These are phyloP conservation scores for Anguilla pacifica DNA, from an alignment of 2,797 vertebrate species.

Conservation along the genomic window DNA sequence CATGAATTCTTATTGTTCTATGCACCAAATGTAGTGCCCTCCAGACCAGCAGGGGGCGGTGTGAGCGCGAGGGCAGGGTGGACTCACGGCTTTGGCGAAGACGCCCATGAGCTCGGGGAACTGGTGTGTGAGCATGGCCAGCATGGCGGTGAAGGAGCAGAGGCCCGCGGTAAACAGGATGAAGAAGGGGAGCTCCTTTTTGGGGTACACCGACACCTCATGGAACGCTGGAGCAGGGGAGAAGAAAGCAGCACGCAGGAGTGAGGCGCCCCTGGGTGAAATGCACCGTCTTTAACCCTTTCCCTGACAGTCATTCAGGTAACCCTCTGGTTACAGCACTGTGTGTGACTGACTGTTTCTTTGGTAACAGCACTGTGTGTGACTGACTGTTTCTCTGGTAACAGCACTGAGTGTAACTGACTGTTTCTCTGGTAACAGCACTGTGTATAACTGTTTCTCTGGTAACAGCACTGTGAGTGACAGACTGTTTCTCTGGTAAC, in stretches of 20 bases:
- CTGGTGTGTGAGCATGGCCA: slow-evolving; percentile 97
- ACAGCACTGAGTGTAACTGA: no score
- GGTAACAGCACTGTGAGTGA: background rate
- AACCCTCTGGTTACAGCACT: no score
- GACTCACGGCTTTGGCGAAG: slow-evolving; percentile 97
- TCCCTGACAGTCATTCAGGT: no score
- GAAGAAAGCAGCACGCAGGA: background rate
- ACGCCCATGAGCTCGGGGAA: slow-evolving; percentile 98
- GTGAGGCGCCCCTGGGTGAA: background rate
- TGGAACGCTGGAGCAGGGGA: slow-evolving; percentile 83
- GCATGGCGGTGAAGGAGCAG: slow-evolving; percentile 96
- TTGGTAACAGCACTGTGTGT: no score
- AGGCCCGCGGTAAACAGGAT: slow-evolving; percentile 99
- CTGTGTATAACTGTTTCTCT: background rate
- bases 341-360: no score
- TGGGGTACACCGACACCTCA: slow-evolving; percentile 97
- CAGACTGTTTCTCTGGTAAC: no score
- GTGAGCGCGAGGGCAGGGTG: slow-evolving; percentile 15
- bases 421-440: no score
- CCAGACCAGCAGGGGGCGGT: background rate
- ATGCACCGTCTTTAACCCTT: no score
- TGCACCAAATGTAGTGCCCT: no score
- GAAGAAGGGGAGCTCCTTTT: slow-evolving; percentile 98
- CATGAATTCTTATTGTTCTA: no score
- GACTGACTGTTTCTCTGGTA: no score